Percentiles rank a stretch among this genome's conserved stretches.
Conservation (phyloP, 2,113 vertebrate genomes). For the Dryoscopus gambensis region DNA sequence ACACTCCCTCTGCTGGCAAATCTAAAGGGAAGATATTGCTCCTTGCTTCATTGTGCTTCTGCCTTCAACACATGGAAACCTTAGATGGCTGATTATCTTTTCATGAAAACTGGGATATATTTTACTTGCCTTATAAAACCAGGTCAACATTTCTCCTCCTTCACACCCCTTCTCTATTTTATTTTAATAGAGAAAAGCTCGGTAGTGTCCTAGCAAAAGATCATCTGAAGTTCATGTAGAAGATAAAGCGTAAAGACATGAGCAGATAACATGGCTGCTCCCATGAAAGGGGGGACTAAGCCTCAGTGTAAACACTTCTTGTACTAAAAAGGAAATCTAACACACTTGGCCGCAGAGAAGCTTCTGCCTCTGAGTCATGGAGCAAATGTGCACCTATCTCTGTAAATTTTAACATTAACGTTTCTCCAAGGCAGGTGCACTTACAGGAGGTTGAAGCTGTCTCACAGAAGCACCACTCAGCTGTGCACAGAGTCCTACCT, state of each 20-base stretch:
- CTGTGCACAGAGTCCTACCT: neutral
- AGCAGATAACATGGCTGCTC: neutral
- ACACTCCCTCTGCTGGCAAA: conserved; percentile 34
- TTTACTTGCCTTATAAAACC: neutral
- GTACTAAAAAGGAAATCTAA: neutral
- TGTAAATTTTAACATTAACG: neutral
- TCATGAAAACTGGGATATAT: neutral
- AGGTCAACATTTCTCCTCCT: neutral
- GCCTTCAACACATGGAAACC: neutral
- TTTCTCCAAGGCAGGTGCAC: neutral
- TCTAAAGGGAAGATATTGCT: neutral
- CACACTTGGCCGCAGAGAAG: neutral
- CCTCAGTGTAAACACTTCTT: neutral
- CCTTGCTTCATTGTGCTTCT: neutral
- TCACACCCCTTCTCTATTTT: neutral
- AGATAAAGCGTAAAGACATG: neutral
- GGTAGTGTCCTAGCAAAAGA: neutral
- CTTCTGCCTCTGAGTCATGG: neutral
- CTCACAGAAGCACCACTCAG: neutral
- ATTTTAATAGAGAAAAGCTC: neutral
- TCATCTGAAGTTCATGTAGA: neutral
- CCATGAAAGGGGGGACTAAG: neutral
- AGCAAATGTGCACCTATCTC: neutral
- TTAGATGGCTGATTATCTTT: neutral
- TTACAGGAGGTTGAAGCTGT: neutral